phyloP scores from a whole-genome alignment of 2,113 vertebrate species.

The Haliaeetus leucogaster region DNA sequence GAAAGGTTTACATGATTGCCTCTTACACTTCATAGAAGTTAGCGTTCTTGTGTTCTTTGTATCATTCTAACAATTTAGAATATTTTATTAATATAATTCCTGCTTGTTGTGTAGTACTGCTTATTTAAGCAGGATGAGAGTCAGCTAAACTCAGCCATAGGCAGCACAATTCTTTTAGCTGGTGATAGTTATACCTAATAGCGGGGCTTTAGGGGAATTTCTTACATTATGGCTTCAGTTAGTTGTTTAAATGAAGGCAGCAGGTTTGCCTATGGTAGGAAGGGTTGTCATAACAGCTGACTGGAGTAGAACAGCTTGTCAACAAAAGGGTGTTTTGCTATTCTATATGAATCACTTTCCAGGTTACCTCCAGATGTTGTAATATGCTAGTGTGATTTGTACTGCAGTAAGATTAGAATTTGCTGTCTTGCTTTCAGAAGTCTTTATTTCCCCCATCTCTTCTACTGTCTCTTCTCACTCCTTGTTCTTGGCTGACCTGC shows the following conservation, averaged over 20 bases:
- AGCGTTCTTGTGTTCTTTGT: background rate
- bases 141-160: background rate
- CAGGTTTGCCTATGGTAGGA: background rate
- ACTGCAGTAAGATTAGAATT: background rate
- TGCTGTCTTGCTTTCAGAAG: background rate
- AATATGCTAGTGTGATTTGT: background rate
- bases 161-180: background rate
- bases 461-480: background rate
- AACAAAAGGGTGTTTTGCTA: background rate
- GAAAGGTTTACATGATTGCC: background rate
- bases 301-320: background rate
- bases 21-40: background rate
- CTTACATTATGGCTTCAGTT: background rate
- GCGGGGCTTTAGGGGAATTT: background rate
- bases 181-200: background rate
- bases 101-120: background rate
- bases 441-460: background rate
- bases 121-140: background rate
- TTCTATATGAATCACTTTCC: background rate
- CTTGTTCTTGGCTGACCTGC: background rate
- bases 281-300: background rate
- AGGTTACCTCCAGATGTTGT: background rate
- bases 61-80: background rate
- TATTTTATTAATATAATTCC: background rate
- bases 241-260: background rate